phyloP scores from a whole-genome alignment of 2,797 vertebrate genomes.

The Hypotaenidia okinawae region DNA sequence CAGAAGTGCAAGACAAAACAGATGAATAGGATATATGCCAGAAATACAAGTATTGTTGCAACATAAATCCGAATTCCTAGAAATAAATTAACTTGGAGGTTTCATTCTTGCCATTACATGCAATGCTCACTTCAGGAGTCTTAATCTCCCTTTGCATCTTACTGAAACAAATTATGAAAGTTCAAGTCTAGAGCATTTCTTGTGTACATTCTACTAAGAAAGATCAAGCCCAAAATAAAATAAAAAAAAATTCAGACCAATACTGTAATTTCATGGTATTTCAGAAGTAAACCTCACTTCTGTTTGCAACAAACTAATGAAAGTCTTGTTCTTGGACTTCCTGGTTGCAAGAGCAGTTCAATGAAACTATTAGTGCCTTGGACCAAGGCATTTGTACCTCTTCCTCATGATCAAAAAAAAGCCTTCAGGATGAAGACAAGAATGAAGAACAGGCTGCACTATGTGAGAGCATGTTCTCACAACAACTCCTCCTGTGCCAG shows the following conservation, averaged over 20 bases:
- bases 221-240: neutral
- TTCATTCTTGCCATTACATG: neutral
- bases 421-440: neutral
- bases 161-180: neutral
- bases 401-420: neutral
- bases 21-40: neutral
- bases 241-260: neutral
- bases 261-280: neutral
- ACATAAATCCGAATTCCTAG: neutral
- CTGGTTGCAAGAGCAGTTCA: neutral
- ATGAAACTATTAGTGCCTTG: neutral
- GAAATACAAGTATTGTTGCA: neutral
- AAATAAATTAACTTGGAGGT: neutral
- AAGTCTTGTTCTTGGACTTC: neutral
- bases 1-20: neutral
- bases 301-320: neutral
- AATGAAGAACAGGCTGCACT: neutral
- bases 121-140: neutral
- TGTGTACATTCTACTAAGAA: neutral
- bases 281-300: neutral
- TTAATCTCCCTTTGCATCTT: neutral
- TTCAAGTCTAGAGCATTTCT: neutral
- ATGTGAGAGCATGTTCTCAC: neutral
- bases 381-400: neutral
- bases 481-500: neutral